These are phyloP conservation scores for Pseudeuparius sepicola DNA, from an alignment of 2,888 invertebrate species.

Conservation along the genomic window DNA sequence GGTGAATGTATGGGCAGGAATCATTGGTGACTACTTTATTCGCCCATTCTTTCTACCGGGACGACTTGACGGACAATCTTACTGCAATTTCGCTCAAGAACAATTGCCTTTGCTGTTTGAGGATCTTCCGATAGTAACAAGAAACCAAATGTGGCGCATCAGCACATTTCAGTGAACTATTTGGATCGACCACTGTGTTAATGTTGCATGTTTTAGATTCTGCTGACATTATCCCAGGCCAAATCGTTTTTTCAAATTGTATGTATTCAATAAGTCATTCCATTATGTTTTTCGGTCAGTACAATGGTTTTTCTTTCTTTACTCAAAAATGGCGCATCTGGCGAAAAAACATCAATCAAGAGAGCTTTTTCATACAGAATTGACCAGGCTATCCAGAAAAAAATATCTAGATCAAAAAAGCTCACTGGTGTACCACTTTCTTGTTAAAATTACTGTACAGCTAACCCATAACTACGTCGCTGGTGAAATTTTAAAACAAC, in stretches of 20 bases:
- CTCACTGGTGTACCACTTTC: no score
- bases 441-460: no score
- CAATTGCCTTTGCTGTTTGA: slow-evolving; percentile 3
- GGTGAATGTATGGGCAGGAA: no score
- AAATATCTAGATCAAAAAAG: slow-evolving; percentile 14
- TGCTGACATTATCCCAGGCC: background rate
- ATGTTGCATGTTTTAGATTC: background rate
- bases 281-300: background rate
- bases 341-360: background rate
- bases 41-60: slow-evolving; percentile 1
- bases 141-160: slow-evolving; percentile 2
- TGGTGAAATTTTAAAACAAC: no score
- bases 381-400: slow-evolving; percentile 6
- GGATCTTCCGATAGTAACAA: slow-evolving; percentile 1
- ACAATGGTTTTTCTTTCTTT: slow-evolving; percentile 3
- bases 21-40: slow-evolving; percentile 3
- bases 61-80: slow-evolving; percentile 2
- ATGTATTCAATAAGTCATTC: background rate
- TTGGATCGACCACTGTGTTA: no score
- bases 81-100: background rate
- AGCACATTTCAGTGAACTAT: background rate
- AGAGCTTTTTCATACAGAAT: slow-evolving; percentile 1
- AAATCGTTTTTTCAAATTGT: background rate
- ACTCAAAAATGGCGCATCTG: slow-evolving; percentile 2
- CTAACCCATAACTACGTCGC: no score